Evolutionary conservation across 2,888 invertebrate genomes (phyloP).

Genomic region (Drosophila niveifrons): DNA sequence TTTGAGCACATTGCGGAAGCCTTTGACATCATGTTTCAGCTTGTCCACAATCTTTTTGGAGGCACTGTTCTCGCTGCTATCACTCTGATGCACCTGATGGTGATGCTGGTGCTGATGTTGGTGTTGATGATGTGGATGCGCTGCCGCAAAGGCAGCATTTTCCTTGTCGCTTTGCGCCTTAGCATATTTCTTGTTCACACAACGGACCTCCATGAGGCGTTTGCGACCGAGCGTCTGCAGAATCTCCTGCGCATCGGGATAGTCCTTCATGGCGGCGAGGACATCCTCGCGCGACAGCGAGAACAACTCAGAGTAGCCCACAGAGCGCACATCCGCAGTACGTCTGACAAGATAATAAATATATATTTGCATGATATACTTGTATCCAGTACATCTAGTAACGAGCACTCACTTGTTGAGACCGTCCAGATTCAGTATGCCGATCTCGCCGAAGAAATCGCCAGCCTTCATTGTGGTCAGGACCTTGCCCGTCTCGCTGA

Average conservation of each 20-base stretch:
- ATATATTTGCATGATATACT: too few species aligned
- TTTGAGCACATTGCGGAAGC: slow-evolving; percentile 87
- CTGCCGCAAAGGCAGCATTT: slow-evolving; percentile 68
- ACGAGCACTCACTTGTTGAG: slow-evolving; percentile 92
- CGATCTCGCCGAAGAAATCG: slow-evolving; percentile 99
- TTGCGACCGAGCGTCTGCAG: slow-evolving; percentile 95
- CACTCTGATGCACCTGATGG: slow-evolving; percentile 80
- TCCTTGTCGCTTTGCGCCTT: slow-evolving; percentile 83
- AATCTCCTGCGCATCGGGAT: slow-evolving; percentile 98
- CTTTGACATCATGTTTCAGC: slow-evolving; percentile 93
- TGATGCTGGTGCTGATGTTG: slow-evolving; percentile 54
- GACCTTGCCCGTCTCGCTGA: slow-evolving; percentile 96
- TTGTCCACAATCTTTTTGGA: slow-evolving; percentile 93
- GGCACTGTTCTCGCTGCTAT: slow-evolving; percentile 87
- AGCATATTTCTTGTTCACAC: slow-evolving; percentile 86
- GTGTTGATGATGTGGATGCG: slow-evolving; percentile 64
- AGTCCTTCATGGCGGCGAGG: slow-evolving; percentile 97
- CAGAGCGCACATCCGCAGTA: slow-evolving; percentile 97
- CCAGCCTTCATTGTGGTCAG: slow-evolving; percentile 98
- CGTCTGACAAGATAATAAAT: slow-evolving; percentile 87
- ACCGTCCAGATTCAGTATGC: slow-evolving; percentile 97
- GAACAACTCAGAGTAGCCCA: slow-evolving; percentile 97
- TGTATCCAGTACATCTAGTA: too few species aligned
- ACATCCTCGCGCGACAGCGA: slow-evolving; percentile 97
- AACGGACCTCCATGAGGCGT: slow-evolving; percentile 93